Evolutionary conservation across 2,888 invertebrate species (phyloP).

Genomic region (Dasypolia templi): DNA sequence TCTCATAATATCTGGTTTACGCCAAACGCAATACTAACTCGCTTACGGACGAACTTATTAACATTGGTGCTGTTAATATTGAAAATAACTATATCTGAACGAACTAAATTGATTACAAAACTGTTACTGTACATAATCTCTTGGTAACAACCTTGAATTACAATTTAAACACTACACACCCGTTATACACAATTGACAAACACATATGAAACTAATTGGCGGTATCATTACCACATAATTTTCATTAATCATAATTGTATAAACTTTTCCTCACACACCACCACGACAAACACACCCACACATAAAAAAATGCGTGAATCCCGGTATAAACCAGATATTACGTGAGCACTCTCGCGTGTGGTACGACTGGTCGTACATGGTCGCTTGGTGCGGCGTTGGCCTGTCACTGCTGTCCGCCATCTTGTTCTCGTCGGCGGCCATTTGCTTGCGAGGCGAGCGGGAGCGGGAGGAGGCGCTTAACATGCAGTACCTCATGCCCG

Average conservation of each 20-base stretch:
- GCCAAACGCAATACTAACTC: constrained; percentile 87
- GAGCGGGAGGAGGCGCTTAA: constrained; percentile 98
- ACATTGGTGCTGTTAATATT: constrained; percentile 79
- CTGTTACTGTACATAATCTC: constrained; percentile 53
- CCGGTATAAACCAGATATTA: constrained; percentile 93
- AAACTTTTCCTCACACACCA: constrained; percentile 2
- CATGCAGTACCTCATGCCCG: constrained; percentile 99
- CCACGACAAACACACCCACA: not conserved
- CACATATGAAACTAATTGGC: not conserved
- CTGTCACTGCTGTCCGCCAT: constrained; percentile 97
- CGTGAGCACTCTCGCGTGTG: constrained; percentile 95
- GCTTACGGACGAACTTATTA: constrained; percentile 80
- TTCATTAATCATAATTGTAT: constrained; percentile 6
- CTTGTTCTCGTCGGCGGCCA: constrained; percentile 97
- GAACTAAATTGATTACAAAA: constrained; percentile 44
- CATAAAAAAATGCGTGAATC: constrained; percentile 37
- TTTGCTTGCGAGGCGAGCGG: constrained; percentile 97
- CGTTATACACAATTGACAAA: not conserved
- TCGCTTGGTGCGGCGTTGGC: constrained; percentile 99
- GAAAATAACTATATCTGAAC: constrained; percentile 56
- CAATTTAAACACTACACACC: constrained; percentile 10
- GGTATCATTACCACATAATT: not conserved
- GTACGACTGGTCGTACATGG: constrained; percentile 99
- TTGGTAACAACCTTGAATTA: constrained; percentile 31
- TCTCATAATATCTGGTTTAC: constrained; percentile 90